Percentiles rank a stretch among this genome's conserved stretches.
phyloP scores from a whole-genome alignment of 2,888 invertebrate genomes.

The Athrips mouffetella region DNA sequence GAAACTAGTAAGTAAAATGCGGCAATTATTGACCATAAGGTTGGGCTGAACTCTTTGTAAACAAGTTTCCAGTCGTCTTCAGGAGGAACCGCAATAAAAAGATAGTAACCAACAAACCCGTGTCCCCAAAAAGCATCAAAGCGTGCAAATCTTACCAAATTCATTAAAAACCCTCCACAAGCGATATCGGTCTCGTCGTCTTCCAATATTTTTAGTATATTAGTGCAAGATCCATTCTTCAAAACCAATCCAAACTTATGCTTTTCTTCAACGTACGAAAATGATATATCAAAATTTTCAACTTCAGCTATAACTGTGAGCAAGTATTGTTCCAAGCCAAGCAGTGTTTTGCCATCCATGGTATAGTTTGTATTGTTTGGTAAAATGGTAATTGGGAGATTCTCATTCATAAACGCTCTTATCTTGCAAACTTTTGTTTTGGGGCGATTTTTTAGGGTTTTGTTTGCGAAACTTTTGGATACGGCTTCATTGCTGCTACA shows the following conservation, averaged over 20 bases:
- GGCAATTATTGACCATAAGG: constrained; percentile 10
- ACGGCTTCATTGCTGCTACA: constrained; percentile 15
- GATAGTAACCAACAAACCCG: constrained; percentile 6
- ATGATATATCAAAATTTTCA: constrained; percentile 6
- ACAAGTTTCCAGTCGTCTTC: constrained; percentile 16
- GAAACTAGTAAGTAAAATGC: neutral
- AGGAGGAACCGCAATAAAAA: constrained; percentile 9
- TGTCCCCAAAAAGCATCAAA: too few species aligned
- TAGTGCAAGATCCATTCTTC: constrained; percentile 14
- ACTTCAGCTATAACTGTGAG: neutral
- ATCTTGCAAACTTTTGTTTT: constrained; percentile 17
- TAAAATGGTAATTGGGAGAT: constrained; percentile 15
- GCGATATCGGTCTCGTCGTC: constrained; percentile 17
- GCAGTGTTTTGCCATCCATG: neutral
- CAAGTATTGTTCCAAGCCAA: constrained; percentile 13
- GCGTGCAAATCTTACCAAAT: too few species aligned
- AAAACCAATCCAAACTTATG: constrained; percentile 1
- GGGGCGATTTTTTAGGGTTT: constrained; percentile 9
- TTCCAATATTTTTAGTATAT: constrained; percentile 12
- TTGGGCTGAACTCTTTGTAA: constrained; percentile 14
- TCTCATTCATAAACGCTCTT: constrained; percentile 14
- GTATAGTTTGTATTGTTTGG: neutral
- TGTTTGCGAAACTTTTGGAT: constrained; percentile 10
- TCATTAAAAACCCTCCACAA: constrained; percentile 20
- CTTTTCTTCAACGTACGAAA: neutral